Conservation (phyloP, 2,113 vertebrate genomes). For the Charina bottae region DNA sequence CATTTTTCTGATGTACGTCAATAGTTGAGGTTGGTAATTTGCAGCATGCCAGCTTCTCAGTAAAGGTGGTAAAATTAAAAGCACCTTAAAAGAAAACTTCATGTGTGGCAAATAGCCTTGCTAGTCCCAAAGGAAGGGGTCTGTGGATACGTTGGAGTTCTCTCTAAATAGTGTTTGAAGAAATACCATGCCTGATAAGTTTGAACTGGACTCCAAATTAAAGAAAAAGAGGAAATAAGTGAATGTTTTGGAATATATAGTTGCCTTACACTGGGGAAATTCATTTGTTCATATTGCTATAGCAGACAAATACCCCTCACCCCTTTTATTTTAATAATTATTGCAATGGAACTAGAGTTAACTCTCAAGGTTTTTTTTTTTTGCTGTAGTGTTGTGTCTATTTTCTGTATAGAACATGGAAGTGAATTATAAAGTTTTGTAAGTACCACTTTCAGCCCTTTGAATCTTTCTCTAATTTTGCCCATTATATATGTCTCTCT, state of each 20-base stretch:
- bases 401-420: background rate
- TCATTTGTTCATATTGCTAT: background rate
- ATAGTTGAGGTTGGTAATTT: background rate
- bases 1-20: background rate
- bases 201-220: background rate
- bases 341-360: background rate
- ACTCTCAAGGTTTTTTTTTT: background rate
- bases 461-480: background rate
- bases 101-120: background rate
- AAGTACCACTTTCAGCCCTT: background rate
- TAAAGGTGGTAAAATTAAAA: background rate
- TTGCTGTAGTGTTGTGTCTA: slow-evolving; percentile 16
- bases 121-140: background rate
- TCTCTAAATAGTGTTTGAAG: background rate
- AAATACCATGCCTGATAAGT: background rate
- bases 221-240: background rate
- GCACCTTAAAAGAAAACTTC: no score
- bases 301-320: background rate
- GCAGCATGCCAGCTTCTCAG: background rate
- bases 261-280: background rate
- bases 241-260: background rate
- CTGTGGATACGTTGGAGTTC: background rate
- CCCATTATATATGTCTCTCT: background rate
- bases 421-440: background rate
- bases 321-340: background rate